Evolutionary conservation across 2,888 invertebrate genomes (phyloP), one percentile per base, ranked within the genome.

Genomic region (Zhengitettix transpicula): DNA sequence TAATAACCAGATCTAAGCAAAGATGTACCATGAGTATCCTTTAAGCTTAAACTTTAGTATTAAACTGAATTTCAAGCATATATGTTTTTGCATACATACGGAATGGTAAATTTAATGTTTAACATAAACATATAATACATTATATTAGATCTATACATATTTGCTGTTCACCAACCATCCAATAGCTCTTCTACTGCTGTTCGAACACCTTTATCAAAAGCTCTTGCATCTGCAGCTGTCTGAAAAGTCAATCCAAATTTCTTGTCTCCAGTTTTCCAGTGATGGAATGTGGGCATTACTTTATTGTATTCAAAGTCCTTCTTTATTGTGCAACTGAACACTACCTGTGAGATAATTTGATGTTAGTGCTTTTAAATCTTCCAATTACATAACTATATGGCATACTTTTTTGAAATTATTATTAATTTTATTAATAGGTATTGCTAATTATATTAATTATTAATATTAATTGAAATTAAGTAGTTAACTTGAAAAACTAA

Each of bases 251-350:
- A 81, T 57, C 96, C 97, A 77, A 92, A 96, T 66, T 90, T 86
- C 75, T 92, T 91, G 76, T 94, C 92, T 61, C 92, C 95, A 17
- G 93, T 93, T 71, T 87, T 87, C 96, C 96, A 97, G 76, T 96
- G 96, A 78, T 96, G 95, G 81, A 97, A 97, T 55, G 95, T 95
- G 42, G 97, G 96, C 89, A 95, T 96, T 69, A 95, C 94, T 79
- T 92, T 93, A 76, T 92, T 91, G 79, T 96, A 96, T 73, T 92
- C 89, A 74, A 96, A 90, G 76, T 96, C 95, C 73, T 91, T 90
- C 76, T 93, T 93, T 72, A 96, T 89, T 58, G 88, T 87, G 80
- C 95, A 96, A 75, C 91, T 90, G 66, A 96, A 81, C 66, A 96
- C 91, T 71, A 89, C 87, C 94, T 95, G 76, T 10, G 65, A 67